These are phyloP conservation scores for Zaprionus taronus DNA, from an alignment of 1,140 invertebrate species.

Conservation along the genomic window DNA sequence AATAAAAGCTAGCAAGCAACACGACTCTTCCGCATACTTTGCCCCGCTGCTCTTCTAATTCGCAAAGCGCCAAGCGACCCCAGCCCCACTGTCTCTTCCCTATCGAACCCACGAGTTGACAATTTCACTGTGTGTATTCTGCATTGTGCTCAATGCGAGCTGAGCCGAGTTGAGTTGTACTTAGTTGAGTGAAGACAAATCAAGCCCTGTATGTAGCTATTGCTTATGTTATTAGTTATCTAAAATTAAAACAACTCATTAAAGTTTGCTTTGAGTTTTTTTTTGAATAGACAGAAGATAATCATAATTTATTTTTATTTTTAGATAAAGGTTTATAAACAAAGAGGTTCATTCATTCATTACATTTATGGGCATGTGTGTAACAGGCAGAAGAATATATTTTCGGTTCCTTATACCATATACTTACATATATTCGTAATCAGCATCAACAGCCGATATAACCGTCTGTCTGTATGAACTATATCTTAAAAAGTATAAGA, in stretches of 20 bases:
- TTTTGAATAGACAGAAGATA: no score
- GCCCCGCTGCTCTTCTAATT: conserved; percentile 15
- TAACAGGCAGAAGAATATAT: no score
- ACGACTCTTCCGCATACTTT: conserved; percentile 11
- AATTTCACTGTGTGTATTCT: conserved; percentile 34
- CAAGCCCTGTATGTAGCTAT: conserved; percentile 16
- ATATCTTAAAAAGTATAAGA: no score
- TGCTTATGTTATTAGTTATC: not conserved
- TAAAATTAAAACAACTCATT: not conserved
- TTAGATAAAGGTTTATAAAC: no score
- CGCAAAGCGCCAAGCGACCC: conserved; percentile 7
- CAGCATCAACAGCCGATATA: no score
- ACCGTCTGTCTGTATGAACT: no score
- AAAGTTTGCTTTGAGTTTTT: not conserved
- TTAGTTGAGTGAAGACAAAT: not conserved
- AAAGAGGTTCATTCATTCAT: no score
- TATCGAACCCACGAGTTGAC: conserved; percentile 23
- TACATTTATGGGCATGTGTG: no score
- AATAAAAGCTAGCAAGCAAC: conserved; percentile 46
- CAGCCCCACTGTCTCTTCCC: not conserved
- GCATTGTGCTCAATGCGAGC: conserved; percentile 27
- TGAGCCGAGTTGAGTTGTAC: not conserved
- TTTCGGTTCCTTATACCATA: no score
- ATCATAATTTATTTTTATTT: no score
- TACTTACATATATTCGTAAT: no score